These are phyloP conservation scores for Sphaeridia pumilis DNA, from an alignment of 2,888 invertebrate species.

Conservation along the genomic window DNA sequence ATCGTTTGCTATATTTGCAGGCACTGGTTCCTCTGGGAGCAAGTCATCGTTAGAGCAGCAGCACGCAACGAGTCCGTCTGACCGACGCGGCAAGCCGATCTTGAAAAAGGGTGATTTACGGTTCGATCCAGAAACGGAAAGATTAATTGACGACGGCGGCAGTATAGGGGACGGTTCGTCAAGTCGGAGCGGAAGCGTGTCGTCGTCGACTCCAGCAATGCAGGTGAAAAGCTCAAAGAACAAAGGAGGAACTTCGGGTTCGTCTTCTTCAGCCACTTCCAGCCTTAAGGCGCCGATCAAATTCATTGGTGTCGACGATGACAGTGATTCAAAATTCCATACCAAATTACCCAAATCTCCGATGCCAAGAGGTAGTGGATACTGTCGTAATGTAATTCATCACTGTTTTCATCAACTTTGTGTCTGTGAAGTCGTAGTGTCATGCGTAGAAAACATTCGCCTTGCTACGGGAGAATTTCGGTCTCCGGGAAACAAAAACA, in stretches of 20 bases:
- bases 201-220: conserved; percentile 21
- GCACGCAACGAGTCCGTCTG: conserved; percentile 20
- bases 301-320: conserved; percentile 23
- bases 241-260: conserved; percentile 7
- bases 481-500: no score
- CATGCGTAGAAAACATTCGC: no score
- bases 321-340: conserved; percentile 20
- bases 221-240: conserved; percentile 3
- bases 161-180: conserved; percentile 20
- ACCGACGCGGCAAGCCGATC: conserved; percentile 26
- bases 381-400: no score
- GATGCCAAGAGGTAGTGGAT: conserved; percentile 27
- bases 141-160: conserved; percentile 38
- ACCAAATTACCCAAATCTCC: conserved; percentile 24
- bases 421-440: no score
- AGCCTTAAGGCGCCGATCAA: conserved; percentile 21
- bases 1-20: no score
- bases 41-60: conserved; percentile 25
- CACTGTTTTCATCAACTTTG: no score
- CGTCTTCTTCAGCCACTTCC: conserved; percentile 7
- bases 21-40: conserved; percentile 18
- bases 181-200: conserved; percentile 26
- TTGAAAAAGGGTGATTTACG: conserved; percentile 29
- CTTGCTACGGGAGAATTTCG: no score
- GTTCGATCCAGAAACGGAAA: conserved; percentile 60